Base-by-base conservation (phyloP, 2,888 invertebrate genomes). In the Amblyteles armatorius region DNA sequence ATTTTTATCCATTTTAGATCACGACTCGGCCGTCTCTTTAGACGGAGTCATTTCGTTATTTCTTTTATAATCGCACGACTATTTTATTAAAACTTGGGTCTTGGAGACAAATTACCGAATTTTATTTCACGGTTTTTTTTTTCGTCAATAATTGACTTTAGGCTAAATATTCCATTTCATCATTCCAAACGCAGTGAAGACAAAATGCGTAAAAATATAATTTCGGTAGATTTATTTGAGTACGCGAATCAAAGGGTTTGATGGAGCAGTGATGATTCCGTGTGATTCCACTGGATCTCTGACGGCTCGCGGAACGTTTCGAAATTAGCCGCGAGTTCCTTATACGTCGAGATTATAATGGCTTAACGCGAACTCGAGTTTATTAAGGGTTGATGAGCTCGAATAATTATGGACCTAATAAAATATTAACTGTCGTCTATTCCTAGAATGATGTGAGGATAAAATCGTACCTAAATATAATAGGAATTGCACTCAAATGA, bases 311-410 rank as follows among this genome's bases (percentile, higher is more conserved):
- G 60, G 50, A 65, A 65, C 33, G 44, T 76, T 65, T 60, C 63
- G 50, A 29, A 63, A 76, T 65, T 63, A 65, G 65, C 63, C 36
- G 74, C 52, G 63, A 76, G 74, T 76, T 76, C 65, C 29, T 13
- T 48, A 65, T 50, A 50, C 48, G 29, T 50, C 50, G 50, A 50
- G 65, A 65, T 76, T 63, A 65, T 65, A 76, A 76, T 52, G 74
- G 50, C 16, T 33, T 48, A 76, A 63, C 33, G 65, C 60, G n/a
- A 76, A 65, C 48, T 50, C 48, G 33, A 50, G 33, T 76, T 65
- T 65, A 76, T 50, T 65, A n/a, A 50, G 74, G 74, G 74, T 76
- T 50, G 74, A 76, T 76, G 74, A 76, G 74, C 74, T 33, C 65
- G 63, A 63, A 76, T 33, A 65, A 65, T 76, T 65, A 76, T 50